Percentiles rank a stretch among this genome's conserved stretches.
These are phyloP conservation scores for Apteryx mantelli DNA, from an alignment of 2,113 vertebrate genomes.

Conservation along the genomic window DNA sequence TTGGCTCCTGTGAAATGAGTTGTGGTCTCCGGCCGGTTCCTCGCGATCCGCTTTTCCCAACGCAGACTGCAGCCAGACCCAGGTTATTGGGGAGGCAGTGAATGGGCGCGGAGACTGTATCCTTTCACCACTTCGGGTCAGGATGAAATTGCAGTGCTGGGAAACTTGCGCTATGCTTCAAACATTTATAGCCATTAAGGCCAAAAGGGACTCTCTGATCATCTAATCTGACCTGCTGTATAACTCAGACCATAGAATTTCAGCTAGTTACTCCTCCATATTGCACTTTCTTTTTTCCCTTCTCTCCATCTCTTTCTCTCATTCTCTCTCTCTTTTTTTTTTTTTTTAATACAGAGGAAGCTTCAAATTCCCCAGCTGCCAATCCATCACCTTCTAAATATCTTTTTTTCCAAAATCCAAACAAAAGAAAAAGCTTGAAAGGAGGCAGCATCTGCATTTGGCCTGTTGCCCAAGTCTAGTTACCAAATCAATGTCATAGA, in stretches of 20 bases:
- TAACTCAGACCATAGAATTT: background rate
- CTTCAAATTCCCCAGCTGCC: background rate
- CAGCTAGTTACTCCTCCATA: background rate
- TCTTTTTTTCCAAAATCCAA: background rate
- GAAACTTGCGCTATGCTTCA: background rate
- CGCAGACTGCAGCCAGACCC: background rate
- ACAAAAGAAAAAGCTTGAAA: background rate
- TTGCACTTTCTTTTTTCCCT: background rate
- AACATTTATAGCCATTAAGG: background rate
- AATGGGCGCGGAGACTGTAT: background rate
- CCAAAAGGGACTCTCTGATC: background rate
- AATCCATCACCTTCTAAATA: background rate
- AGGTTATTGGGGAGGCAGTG: background rate
- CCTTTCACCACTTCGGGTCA: background rate
- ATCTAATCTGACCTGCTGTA: conserved; percentile 4
- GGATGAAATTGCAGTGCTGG: background rate
- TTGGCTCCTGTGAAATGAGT: background rate
- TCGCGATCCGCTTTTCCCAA: background rate
- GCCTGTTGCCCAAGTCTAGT: background rate
- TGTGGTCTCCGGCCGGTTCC: background rate
- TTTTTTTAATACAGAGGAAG: background rate
- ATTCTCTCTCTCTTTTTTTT: background rate
- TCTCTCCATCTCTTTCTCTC: background rate
- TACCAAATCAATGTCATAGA: conserved; percentile 31
- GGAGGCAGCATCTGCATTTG: background rate